Percentiles rank a stretch among this genome's conserved stretches.
Conservation (phyloP, 2,797 vertebrate species). For the Meriones psammophilus region DNA sequence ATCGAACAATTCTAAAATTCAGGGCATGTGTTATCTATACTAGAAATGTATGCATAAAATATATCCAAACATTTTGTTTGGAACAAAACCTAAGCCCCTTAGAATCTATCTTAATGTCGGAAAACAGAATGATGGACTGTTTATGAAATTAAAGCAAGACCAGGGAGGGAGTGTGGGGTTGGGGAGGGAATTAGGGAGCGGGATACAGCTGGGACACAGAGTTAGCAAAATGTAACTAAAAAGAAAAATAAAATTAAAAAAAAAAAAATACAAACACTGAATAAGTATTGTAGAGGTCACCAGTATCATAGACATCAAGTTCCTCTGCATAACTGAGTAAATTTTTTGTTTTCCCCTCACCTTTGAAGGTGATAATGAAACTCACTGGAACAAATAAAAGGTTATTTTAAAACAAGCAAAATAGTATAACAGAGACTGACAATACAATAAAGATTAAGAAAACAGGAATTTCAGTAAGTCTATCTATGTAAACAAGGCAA, state of each 20-base stretch:
- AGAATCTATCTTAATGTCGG: not conserved
- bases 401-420: conserved; percentile 44
- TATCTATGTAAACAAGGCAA: conserved; percentile 34
- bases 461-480: conserved; percentile 9
- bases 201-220: too few relatives aligned
- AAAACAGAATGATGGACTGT: not conserved
- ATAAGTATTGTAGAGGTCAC: not conserved
- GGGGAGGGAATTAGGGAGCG: too few relatives aligned
- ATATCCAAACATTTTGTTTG: not conserved
- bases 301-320: not conserved
- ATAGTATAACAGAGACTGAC: not conserved
- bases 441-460: not conserved
- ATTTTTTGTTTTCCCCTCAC: not conserved
- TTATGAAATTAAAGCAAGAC: not conserved
- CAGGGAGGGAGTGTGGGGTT: too few relatives aligned
- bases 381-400: not conserved
- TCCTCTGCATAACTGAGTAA: conserved; percentile 29
- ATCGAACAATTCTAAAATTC: conserved; percentile 43
- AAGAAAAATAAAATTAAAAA: too few relatives aligned
- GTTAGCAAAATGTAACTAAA: too few relatives aligned
- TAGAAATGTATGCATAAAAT: not conserved
- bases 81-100: not conserved
- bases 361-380: not conserved
- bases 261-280: too few relatives aligned
- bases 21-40: not conserved